Base-by-base conservation (phyloP, 2,797 vertebrate species). In the Gephyroberyx darwinii region DNA sequence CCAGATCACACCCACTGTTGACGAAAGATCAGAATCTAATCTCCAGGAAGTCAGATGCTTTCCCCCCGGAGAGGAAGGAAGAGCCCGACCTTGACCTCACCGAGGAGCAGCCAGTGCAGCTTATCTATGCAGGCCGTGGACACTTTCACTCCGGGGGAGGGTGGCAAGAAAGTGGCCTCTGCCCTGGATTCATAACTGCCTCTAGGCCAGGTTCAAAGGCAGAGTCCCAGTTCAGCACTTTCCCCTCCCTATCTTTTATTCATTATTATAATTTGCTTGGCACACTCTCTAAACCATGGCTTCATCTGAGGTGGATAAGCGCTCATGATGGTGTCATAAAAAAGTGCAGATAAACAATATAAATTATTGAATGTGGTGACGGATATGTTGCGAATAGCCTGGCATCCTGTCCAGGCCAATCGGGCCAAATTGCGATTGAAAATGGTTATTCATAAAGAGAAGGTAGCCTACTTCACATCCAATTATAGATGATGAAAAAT, bases 211-310 rank as follows among this genome's bases (percentile, higher is more conserved):
- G 81, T 68, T 78, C 75, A 69, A 63, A 58, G 17, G 35, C 47
- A 2, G 73, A 81, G 62, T 79, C 75, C 78, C 75, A 71, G 66
- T 85, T 86, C 84, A 84, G 86, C 85, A 80, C 66, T 87, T 87
- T 86, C 59, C 58, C 65, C 30, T 0, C 61, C 87, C 83, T 69
- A 91, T 93, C 81, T 91, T 92, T 92, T 91, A 92, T 92, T 91
- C 84, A 92, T 89, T 69, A 68, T 86, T 77, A 84, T 89, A 89
- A 90, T 89, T 90, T 85, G 69, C 57, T 68, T 41, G 70, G 69
- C 69, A 78, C 71, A 67, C 69, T 86, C 82, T 71, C 72, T 67
- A 66, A 51, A 62, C 60, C 67, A 6, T 39, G 43, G 22, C 64
- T 69, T 65, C 65, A 60, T 78, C 62, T 56, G 53, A 81, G 79